Evolutionary conservation across 2,797 vertebrate species (phyloP).

Genomic region (Cirrhinus molitorella): DNA sequence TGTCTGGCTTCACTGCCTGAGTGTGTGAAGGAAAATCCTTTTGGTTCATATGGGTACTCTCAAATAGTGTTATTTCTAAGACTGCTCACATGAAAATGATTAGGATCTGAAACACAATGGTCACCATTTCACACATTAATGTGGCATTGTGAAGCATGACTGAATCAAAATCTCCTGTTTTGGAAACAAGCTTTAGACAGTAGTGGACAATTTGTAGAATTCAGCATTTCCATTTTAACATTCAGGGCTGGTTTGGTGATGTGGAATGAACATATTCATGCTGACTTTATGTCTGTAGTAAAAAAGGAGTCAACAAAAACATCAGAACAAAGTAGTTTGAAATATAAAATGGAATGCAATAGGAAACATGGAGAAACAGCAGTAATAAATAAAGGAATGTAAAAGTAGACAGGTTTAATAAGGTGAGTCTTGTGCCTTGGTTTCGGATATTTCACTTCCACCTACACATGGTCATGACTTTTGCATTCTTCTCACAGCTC

Average conservation of each 20-base stretch:
- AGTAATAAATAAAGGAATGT: not conserved
- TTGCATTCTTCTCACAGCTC: conserved; percentile 48
- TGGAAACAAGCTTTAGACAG: conserved; percentile 20
- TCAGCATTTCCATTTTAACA: not conserved
- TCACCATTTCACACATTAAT: conserved; percentile 46
- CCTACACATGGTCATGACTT: conserved; percentile 59
- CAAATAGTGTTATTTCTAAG: conserved; percentile 68
- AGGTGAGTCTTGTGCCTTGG: conserved; percentile 18
- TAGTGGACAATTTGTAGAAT: not conserved
- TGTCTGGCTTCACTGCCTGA: not conserved
- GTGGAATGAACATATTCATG: not conserved
- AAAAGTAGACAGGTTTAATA: conserved; percentile 22
- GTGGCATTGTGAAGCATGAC: conserved; percentile 53
- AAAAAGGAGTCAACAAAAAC: not conserved
- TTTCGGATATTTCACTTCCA: conserved; percentile 50
- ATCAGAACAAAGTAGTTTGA: not conserved
- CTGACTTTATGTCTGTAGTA: not conserved
- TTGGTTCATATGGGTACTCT: conserved; percentile 57
- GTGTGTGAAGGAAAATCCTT: conserved; percentile 32
- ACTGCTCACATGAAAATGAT: conserved; percentile 78
- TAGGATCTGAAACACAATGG: conserved; percentile 67
- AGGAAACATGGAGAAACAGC: not conserved
- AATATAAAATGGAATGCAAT: not conserved
- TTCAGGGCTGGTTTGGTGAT: not conserved
- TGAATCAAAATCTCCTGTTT: conserved; percentile 42